Evolutionary conservation across 1,140 invertebrate genomes (phyloP).

Genomic region (Anadara kagoshimensis): DNA sequence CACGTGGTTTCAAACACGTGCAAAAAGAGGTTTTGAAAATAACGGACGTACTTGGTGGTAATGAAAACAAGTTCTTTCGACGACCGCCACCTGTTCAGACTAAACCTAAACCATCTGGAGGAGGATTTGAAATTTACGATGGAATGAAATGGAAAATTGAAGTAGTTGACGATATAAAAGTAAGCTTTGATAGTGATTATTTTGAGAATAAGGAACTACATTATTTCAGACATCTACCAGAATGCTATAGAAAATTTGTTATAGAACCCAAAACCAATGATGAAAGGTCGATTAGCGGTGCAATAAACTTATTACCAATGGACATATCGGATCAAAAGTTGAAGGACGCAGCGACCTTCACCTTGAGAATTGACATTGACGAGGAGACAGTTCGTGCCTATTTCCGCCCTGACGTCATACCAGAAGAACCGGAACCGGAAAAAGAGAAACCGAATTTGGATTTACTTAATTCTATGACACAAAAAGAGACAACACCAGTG

Average conservation of each 20-base stretch:
- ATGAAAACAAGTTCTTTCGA: constrained; percentile 15
- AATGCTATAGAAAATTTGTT: constrained; percentile 61
- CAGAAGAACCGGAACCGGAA: constrained; percentile 57
- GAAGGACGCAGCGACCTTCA: constrained; percentile 49
- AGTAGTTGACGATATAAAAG: constrained; percentile 55
- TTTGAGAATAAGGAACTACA: constrained; percentile 55
- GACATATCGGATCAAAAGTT: constrained; percentile 43
- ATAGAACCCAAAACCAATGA: constrained; percentile 61
- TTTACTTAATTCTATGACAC: constrained; percentile 36
- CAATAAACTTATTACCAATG: constrained; percentile 52
- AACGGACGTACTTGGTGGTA: constrained; percentile 37
- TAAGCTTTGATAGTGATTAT: constrained; percentile 52
- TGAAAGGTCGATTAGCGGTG: constrained; percentile 48
- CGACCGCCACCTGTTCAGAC: constrained; percentile 21
- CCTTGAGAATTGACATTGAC: constrained; percentile 52
- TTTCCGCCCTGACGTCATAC: constrained; percentile 55
- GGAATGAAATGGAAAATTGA: constrained; percentile 59
- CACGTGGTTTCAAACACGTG: constrained; percentile 44
- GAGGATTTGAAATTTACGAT: constrained; percentile 62
- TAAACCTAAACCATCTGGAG: constrained; percentile 17
- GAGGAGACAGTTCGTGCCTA: constrained; percentile 58
- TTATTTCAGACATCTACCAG: constrained; percentile 58
- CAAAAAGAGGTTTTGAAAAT: constrained; percentile 42
- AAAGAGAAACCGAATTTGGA: constrained; percentile 51
- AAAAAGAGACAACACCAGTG: constrained; percentile 42